Evolutionary conservation across 1,140 invertebrate genomes (phyloP).

Genomic region (Theocolax elegans): DNA sequence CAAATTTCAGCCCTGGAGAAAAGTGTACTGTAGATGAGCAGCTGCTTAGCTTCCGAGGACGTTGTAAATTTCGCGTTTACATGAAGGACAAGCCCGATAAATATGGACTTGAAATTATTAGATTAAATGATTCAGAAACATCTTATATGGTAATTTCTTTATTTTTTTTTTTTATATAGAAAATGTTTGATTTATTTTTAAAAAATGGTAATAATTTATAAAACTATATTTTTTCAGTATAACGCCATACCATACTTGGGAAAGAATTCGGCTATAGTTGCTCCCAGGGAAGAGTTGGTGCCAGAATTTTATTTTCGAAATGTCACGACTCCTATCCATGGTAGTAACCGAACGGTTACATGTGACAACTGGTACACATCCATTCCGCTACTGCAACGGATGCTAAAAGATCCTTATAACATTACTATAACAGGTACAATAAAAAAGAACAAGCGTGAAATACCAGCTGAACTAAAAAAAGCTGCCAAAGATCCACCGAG

Average conservation of each 20-base stretch:
- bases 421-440: slow-evolving; percentile 54
- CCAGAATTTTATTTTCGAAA: slow-evolving; percentile 47
- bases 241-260: too few relatives aligned
- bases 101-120: slow-evolving; percentile 22
- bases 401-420: slow-evolving; percentile 50
- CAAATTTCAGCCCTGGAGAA: slow-evolving; percentile 42
- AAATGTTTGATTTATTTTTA: slow-evolving; percentile 54
- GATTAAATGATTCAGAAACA: slow-evolving; percentile 52
- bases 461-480: slow-evolving; percentile 51
- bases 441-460: slow-evolving; percentile 53
- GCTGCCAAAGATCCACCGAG: slow-evolving; percentile 9
- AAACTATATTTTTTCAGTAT: slow-evolving; percentile 50
- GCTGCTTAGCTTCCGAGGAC: slow-evolving; percentile 51
- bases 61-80: slow-evolving; percentile 53
- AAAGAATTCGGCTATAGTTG: slow-evolving; percentile 55
- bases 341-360: slow-evolving; percentile 57
- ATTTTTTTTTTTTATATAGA: slow-evolving; percentile 54
- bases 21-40: slow-evolving; percentile 52
- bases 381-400: slow-evolving; percentile 47
- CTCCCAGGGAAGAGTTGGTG: slow-evolving; percentile 44
- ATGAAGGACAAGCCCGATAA: too few relatives aligned
- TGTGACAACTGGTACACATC: slow-evolving; percentile 63
- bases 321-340: slow-evolving; percentile 45
- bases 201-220: slow-evolving; percentile 48
- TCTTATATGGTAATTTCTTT: too few relatives aligned